Percentiles rank a stretch among this genome's conserved stretches.
Conservation (phyloP, 1,140 invertebrate species). For the Penaeus indicus region DNA sequence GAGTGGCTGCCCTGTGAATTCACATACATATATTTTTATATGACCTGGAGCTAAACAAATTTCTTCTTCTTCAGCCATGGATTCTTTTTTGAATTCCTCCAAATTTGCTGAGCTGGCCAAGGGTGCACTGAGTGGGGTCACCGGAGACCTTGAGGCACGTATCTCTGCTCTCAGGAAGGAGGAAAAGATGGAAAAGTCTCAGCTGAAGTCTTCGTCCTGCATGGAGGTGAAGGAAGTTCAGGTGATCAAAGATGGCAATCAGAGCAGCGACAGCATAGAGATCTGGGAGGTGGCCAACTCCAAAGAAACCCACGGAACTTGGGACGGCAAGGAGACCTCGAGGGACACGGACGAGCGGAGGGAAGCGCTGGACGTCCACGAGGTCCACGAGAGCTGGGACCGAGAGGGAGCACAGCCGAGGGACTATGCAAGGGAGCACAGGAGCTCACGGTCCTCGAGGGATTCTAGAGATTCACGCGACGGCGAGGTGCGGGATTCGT, state of each 20-base stretch:
- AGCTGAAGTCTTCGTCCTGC: background rate
- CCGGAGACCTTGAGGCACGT: conserved; percentile 42
- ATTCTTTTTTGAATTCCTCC: conserved; percentile 58
- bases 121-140: conserved; percentile 33
- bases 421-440: conserved; percentile 45
- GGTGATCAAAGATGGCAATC: conserved; percentile 18
- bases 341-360: conserved; percentile 39
- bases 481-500: conserved; percentile 35
- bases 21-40: background rate
- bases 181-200: conserved; percentile 26
- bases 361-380: conserved; percentile 29
- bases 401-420: conserved; percentile 21
- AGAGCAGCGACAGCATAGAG: conserved; percentile 33
- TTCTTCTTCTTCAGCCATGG: conserved; percentile 47
- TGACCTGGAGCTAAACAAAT: background rate
- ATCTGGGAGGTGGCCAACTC: conserved; percentile 39
- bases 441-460: conserved; percentile 53
- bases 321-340: conserved; percentile 21
- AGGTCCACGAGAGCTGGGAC: conserved; percentile 26
- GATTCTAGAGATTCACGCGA: conserved; percentile 54
- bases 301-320: conserved; percentile 15
- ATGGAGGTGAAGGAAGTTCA: conserved; percentile 42
- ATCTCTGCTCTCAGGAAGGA: conserved; percentile 38
- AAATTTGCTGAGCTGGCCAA: conserved; percentile 56
- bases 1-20: background rate